Evolutionary conservation across 2,797 vertebrate species (phyloP).

Genomic region (Buceros bicornis): DNA sequence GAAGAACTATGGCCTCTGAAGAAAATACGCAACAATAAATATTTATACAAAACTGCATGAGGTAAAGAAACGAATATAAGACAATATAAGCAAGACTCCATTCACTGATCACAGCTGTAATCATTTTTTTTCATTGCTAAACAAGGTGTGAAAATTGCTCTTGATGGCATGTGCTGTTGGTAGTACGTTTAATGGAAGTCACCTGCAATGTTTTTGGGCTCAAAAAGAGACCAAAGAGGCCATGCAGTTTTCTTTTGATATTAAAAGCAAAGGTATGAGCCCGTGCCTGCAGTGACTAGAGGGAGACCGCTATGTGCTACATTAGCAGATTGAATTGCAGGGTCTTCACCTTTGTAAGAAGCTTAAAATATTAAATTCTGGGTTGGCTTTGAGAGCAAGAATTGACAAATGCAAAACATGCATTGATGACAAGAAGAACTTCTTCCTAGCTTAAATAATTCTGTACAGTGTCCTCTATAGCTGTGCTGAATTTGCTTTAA

Average conservation of each 20-base stretch:
- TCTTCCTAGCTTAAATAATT: constrained; percentile 30
- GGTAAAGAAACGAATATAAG: neutral
- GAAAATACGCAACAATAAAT: neutral
- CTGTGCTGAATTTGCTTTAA: constrained; percentile 56
- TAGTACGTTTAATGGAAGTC: neutral
- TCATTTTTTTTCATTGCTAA: neutral
- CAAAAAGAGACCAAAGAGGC: neutral
- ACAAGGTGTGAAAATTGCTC: constrained; percentile 2
- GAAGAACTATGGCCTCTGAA: neutral
- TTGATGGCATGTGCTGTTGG: constrained; percentile 11
- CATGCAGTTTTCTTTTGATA: neutral
- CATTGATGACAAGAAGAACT: neutral
- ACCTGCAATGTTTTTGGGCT: neutral
- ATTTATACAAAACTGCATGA: neutral
- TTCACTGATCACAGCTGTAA: constrained; percentile 34
- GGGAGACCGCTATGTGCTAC: neutral
- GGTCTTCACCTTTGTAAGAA: constrained; percentile 13
- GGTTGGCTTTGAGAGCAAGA: neutral
- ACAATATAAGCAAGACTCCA: neutral
- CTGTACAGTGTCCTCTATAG: constrained; percentile 40
- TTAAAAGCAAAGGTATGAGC: neutral
- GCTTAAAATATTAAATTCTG: neutral
- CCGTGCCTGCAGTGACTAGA: neutral
- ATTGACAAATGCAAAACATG: neutral
- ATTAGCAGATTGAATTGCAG: constrained; percentile 3